Evolutionary conservation across 2,888 invertebrate genomes (phyloP), one percentile per base, ranked within the genome.

Genomic region (Mythimna ferrago): DNA sequence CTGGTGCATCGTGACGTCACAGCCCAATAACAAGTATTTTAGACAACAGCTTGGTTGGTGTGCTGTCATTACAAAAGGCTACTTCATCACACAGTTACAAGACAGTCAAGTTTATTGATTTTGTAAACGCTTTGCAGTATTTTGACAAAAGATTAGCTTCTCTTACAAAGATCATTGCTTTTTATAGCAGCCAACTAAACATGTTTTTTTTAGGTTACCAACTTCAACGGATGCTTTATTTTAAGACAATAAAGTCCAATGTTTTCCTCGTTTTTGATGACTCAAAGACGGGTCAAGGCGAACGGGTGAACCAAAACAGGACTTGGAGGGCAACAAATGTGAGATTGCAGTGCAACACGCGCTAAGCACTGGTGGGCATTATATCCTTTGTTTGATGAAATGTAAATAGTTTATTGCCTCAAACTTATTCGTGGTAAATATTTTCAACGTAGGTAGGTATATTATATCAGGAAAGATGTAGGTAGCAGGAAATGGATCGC

Each of bases 1-100:
- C 51, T 56, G 66, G 70, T 82, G 81, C 76, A 73, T 78, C 69
- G 67, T 71, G 76, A 84, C 75, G 73, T 74, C 71, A 83, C 5
- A 21, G 9, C 10, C 21, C 35, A 76, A 65, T 62, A 66, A 61
- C 38, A 32, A 35, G 44, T 77, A 61, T 60, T 69, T 82, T 56
- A 58, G 58, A 72, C 16, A 11, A 62, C 14, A 26, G 26, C 26
- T 60, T 38, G n/a, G 11, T 26, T 38, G 16, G 2, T 56, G 26
- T 16, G n/a, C 60, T 9, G 32, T 32, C 41, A 14, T 60, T 44
- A 44, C 4, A 48, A 21, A 61, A 16, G 35, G 14, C 21, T n/a
- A n/a, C 11, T 32, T 32, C 3, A 11, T 32, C 51, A 60, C 51
- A 58, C 48, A 19, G 1, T 51, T 26, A 67, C 57, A 58, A 48